A percentile compares a stretch with the other conserved stretches of the same genome.
These are phyloP conservation scores for Channa maculata DNA, from an alignment of 2,113 vertebrate genomes.

Conservation along the genomic window DNA sequence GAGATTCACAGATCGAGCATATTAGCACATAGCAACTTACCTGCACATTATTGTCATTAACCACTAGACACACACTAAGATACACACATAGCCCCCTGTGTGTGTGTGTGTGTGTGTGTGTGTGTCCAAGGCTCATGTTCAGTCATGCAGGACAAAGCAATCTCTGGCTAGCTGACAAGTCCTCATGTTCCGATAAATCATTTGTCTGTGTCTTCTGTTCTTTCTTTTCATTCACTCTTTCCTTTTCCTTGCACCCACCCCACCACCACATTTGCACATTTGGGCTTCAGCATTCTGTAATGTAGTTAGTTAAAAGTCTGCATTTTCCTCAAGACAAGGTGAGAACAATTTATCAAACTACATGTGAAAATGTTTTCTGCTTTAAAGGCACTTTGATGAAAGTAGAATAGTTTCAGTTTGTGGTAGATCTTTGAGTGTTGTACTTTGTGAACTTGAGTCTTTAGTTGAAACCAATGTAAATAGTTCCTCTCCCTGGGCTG, in stretches of 20 bases:
- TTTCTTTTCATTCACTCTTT: background rate
- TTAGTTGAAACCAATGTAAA: background rate
- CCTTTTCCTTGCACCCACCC: background rate
- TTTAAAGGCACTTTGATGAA: background rate
- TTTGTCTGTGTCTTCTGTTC: conserved; percentile 7
- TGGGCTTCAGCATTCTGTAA: background rate
- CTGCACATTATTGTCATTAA: conserved; percentile 48
- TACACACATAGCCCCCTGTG: conserved; percentile 4
- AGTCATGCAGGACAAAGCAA: conserved; percentile 72
- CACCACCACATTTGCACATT: background rate
- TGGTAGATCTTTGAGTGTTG: background rate
- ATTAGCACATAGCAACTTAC: conserved; percentile 23
- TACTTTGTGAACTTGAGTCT: background rate
- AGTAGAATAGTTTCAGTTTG: background rate
- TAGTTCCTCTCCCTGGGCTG: background rate
- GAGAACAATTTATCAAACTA: background rate
- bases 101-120: background rate
- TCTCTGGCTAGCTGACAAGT: conserved; percentile 59
- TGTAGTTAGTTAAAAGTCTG: background rate
- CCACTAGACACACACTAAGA: conserved; percentile 12
- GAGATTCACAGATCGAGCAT: conserved; percentile 14
- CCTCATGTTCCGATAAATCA: conserved; percentile 64
- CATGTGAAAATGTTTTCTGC: background rate
- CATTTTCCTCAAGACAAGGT: background rate
- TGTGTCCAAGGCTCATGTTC: conserved; percentile 41